phyloP scores from a whole-genome alignment of 2,797 vertebrate genomes.

The Acrossocheilus fasciatus region DNA sequence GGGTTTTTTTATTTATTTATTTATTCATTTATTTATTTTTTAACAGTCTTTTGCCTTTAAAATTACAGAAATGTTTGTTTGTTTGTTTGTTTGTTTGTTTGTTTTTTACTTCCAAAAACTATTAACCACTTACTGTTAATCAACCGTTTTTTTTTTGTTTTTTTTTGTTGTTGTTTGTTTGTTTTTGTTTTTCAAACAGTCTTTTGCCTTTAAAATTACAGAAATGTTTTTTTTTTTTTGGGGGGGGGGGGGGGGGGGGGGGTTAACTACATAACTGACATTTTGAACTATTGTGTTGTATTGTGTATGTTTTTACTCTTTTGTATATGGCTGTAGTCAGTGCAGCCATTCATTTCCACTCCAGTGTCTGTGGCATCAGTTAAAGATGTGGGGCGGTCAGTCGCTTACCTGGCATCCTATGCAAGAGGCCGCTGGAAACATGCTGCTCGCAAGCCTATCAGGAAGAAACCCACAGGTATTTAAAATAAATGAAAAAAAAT shows the following conservation, averaged over 20 bases:
- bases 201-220: no score
- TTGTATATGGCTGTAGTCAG: conserved; percentile 30
- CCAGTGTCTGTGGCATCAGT: conserved; percentile 29
- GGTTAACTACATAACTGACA: no score
- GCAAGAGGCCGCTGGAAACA: conserved; percentile 67
- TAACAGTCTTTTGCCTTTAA: no score
- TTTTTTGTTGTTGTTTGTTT: no score
- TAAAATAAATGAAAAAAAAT: background rate
- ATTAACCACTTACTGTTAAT: no score
- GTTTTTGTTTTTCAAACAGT: no score
- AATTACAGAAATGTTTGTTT: no score
- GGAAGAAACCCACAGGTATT: conserved; percentile 61
- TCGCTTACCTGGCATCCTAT: conserved; percentile 64
- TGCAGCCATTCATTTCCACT: background rate
- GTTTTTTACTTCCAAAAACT: background rate
- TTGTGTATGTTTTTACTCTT: background rate
- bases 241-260: no score
- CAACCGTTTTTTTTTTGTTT: no score
- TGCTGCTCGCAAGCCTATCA: conserved; percentile 49
- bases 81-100: no score
- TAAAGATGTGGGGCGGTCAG: conserved; percentile 46
- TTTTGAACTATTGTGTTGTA: background rate
- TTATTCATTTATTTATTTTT: background rate
- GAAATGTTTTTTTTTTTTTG: no score
- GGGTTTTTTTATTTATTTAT: no score